Evolutionary conservation across 2,888 invertebrate species (phyloP).

Genomic region (Cantharis rustica): DNA sequence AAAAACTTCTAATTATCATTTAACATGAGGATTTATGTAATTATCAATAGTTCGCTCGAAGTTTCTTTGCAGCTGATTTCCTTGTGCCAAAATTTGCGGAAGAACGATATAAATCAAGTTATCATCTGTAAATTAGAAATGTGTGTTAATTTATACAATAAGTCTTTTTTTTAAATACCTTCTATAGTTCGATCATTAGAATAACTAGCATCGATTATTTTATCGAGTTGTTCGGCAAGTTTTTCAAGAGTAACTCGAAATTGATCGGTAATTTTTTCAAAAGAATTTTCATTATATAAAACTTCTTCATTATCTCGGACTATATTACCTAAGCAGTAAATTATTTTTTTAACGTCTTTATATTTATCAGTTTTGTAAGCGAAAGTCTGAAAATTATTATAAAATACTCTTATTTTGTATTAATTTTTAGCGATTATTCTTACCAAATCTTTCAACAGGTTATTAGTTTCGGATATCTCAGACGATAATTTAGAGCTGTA

Average conservation of each 20-base stretch:
- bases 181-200: neutral
- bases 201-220: neutral
- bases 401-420: neutral
- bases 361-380: neutral
- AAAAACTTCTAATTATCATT: too few species aligned
- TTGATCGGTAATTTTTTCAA: neutral
- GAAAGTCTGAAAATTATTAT: neutral
- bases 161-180: neutral
- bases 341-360: neutral
- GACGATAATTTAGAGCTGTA: neutral
- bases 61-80: neutral
- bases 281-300: neutral
- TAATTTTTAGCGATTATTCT: neutral
- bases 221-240: neutral
- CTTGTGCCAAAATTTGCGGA: neutral
- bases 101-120: neutral
- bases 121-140: neutral
- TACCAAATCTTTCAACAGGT: neutral
- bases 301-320: neutral
- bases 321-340: neutral
- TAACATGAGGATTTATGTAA: neutral
- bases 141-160: neutral
- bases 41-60: neutral
- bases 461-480: neutral
- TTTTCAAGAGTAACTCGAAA: neutral